A percentile compares a stretch with the other conserved stretches of the same genome.
These are phyloP conservation scores for Cyanistes caeruleus DNA, from an alignment of 2,113 vertebrate species.

Conservation along the genomic window DNA sequence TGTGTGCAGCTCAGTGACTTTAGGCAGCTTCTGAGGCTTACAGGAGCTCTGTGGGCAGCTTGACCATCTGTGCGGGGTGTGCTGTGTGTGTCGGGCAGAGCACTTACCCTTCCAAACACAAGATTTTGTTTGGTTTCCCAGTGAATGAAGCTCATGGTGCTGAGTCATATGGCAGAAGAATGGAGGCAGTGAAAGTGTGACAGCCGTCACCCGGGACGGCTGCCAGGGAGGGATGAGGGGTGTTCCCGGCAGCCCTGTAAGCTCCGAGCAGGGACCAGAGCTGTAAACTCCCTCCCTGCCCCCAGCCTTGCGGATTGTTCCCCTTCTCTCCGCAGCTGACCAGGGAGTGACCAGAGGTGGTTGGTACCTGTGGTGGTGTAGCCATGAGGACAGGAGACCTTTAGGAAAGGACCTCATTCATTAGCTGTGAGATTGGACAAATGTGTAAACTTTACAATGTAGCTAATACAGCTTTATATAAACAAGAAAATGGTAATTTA, in stretches of 20 bases:
- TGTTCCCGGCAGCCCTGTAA: background rate
- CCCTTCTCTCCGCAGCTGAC: background rate
- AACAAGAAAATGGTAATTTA: background rate
- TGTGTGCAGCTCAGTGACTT: background rate
- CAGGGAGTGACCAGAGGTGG: background rate
- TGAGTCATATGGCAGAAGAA: background rate
- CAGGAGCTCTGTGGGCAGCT: background rate
- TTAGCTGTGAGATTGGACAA: background rate
- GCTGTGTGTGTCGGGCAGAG: background rate
- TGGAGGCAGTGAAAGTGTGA: background rate
- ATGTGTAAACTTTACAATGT: background rate
- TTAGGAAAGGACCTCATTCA: background rate
- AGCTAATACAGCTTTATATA: background rate
- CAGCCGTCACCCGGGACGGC: fast-evolving
- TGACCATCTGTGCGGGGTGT: background rate
- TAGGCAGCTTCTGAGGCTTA: background rate
- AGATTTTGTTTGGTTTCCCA: background rate
- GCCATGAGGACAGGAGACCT: background rate
- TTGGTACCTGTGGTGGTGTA: background rate
- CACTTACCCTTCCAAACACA: background rate
- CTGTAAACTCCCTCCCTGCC: background rate
- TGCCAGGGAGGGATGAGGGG: background rate
- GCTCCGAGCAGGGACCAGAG: background rate
- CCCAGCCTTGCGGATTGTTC: background rate
- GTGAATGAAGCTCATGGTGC: background rate